Base-by-base conservation (phyloP, 2,797 vertebrate genomes). In the Mormyrus proboscirostris region DNA sequence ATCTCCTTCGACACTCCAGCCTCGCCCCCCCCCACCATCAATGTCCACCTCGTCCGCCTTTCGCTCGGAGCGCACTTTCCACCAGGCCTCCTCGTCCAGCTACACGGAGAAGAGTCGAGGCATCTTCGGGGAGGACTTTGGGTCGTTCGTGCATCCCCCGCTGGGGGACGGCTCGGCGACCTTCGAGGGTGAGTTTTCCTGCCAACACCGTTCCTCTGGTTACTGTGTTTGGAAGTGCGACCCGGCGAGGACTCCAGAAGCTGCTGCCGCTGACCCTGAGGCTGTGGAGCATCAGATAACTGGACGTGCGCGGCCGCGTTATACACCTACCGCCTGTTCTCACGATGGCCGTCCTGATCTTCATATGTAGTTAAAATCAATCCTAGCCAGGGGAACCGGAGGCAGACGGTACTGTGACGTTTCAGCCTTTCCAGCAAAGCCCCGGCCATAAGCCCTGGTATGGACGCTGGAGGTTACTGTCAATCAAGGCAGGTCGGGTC, bases 21-120 rank as follows among this genome's bases (percentile, higher is more conserved):
- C 41, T 51, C 4, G 29, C n/a, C 22, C 12, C 6, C n/a, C 33
- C 9, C 9, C 50, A 51, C 44, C 14, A 6, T 50, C 69, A 38
- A 53, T 86, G 92, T 95, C 92, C 92, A 95, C 97, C 91, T 96
- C 96, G 14, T 95, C 96, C 93, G 97, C 96, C 92, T 97, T 96
- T 95, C 95, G 95, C 95, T 96, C 97, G 92, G 96, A 62, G 65
- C 65, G 41, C 14, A 69, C 82, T 50, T 25, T 88, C 49, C 44
- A 59, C 12, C 50, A 88, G 33, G 50, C 55, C 22, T 84, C 88
- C 51, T 69, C 50, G 0, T 49, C 65, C 50, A 82, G 85, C 91
- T 51, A 2, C 9, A 93, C 94, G 93, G 93, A 94, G 88, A 91
- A 89, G 89, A 88, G 87, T 88, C 51, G 12, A 69, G 90, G 33